phyloP scores from a whole-genome alignment of 2,113 vertebrate genomes.

The Leptodactylus fuscus region DNA sequence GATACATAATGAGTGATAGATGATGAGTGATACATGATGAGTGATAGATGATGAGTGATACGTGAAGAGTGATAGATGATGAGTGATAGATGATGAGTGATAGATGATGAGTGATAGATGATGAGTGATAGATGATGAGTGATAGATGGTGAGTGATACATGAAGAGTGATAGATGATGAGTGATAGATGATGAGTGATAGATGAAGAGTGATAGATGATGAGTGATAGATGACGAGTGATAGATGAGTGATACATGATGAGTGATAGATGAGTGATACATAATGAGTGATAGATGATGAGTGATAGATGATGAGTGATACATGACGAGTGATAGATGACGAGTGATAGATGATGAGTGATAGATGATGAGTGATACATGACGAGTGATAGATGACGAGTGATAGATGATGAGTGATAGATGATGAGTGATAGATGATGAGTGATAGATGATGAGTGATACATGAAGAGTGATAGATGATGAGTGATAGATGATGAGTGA shows the following conservation, averaged over 20 bases:
- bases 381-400: background rate
- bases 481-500: background rate
- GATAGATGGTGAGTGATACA: background rate
- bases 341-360: background rate
- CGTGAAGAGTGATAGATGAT: background rate
- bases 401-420: background rate
- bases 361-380: background rate
- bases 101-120: no score
- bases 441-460: background rate
- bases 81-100: no score
- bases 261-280: background rate
- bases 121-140: background rate
- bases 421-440: background rate
- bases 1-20: no score
- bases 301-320: background rate
- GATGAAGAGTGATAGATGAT: background rate
- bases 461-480: no score
- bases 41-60: background rate
- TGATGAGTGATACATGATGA: background rate
- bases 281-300: background rate
- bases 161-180: background rate
- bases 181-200: background rate
- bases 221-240: background rate
- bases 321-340: background rate
- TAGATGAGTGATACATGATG: background rate